Conservation (phyloP, 2,113 vertebrate species). For the Nothobranchius furzeri region DNA sequence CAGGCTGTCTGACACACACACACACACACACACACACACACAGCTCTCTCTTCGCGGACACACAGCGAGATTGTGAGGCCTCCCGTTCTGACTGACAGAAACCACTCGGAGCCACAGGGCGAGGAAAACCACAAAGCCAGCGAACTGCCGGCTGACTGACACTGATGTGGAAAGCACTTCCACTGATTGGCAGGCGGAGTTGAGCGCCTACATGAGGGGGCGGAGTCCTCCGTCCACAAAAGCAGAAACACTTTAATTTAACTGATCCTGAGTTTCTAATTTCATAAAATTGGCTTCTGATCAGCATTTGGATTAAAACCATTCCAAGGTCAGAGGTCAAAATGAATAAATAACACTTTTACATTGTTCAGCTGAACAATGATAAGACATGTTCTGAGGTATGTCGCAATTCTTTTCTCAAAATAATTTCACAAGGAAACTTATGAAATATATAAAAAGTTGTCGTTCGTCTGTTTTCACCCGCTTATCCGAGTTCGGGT, state of each 20-base stretch:
- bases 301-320: too few species aligned
- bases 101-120: constrained; percentile 42
- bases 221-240: not conserved
- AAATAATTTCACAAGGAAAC: too few species aligned
- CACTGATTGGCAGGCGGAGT: constrained; percentile 57
- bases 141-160: constrained; percentile 50
- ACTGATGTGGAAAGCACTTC: constrained; percentile 59
- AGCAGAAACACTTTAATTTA: not conserved
- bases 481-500: too few species aligned
- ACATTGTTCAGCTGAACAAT: too few species aligned
- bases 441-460: too few species aligned
- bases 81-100: constrained; percentile 60
- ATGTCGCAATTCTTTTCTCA: too few species aligned
- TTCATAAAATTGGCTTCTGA: too few species aligned
- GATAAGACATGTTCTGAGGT: too few species aligned
- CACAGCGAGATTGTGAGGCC: constrained; percentile 18
- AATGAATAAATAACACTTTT: too few species aligned
- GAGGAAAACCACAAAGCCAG: constrained; percentile 46
- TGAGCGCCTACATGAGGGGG: constrained; percentile 3
- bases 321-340: too few species aligned
- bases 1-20: constrained; percentile 51
- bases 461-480: too few species aligned
- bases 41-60: constrained; percentile 35
- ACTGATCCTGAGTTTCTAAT: too few species aligned
- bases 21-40: constrained; percentile 26